A percentile compares a stretch with the other conserved stretches of the same genome.
These are phyloP conservation scores for Liopterus haemorrhoidalis DNA, from an alignment of 2,888 invertebrate genomes.

Conservation along the genomic window DNA sequence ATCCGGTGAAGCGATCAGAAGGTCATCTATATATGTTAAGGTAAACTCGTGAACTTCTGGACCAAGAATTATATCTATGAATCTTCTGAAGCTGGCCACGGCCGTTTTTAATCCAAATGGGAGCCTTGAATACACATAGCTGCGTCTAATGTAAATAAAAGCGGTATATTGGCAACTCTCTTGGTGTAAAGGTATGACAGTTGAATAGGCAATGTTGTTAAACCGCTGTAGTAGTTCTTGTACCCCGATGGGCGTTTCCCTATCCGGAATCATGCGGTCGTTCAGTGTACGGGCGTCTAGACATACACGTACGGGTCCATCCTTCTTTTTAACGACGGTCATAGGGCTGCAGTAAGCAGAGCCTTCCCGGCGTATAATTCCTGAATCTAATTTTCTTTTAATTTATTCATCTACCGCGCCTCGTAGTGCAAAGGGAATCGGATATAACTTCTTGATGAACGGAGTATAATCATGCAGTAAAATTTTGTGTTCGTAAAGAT, in stretches of 20 bases:
- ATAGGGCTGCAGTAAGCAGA: constrained; percentile 35
- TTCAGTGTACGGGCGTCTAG: constrained; percentile 17
- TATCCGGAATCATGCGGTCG: constrained; percentile 9
- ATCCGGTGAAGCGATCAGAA: constrained; percentile 25
- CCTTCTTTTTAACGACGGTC: constrained; percentile 11
- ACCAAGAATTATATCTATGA: constrained; percentile 21
- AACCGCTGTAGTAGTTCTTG: too few relatives aligned
- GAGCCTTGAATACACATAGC: too few relatives aligned
- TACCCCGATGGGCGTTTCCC: constrained; percentile 17
- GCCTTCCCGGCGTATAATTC: constrained; percentile 34
- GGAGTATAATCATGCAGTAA: constrained; percentile 26
- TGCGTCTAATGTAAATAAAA: too few relatives aligned
- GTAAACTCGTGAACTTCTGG: constrained; percentile 23
- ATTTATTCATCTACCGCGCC: background rate
- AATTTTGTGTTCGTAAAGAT: constrained; percentile 30
- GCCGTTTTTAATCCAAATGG: too few relatives aligned
- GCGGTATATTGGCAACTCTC: too few relatives aligned
- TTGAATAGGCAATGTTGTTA: too few relatives aligned
- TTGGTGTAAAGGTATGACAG: too few relatives aligned
- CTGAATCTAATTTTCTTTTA: constrained; percentile 23
- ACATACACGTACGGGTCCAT: constrained; percentile 14
- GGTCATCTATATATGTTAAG: constrained; percentile 25
- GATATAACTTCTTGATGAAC: constrained; percentile 24
- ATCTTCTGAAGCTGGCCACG: constrained; percentile 27
- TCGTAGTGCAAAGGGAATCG: background rate